Conservation (phyloP, 2,113 vertebrate genomes). For the Hypanus sabinus region DNA sequence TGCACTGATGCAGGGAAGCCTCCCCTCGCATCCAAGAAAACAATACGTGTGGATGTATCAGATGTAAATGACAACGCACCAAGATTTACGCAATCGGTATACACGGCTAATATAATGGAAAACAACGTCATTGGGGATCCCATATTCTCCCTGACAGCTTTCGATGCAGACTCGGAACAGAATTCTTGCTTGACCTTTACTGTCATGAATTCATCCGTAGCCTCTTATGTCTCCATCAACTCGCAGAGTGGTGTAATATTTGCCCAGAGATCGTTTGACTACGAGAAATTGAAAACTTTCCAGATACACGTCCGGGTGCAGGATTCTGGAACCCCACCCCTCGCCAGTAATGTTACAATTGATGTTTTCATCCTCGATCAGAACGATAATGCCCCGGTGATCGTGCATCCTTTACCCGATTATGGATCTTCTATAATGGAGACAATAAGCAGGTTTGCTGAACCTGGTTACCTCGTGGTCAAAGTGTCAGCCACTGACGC, state of each 20-base stretch:
- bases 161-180: constrained; percentile 36
- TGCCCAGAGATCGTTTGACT: constrained; percentile 48
- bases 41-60: background rate
- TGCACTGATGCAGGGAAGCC: constrained; percentile 35
- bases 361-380: constrained; percentile 35
- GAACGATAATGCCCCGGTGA: too few relatives aligned
- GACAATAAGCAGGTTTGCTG: background rate
- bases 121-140: constrained; percentile 54
- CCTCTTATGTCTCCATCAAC: constrained; percentile 46
- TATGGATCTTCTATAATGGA: too few relatives aligned
- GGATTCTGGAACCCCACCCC: constrained; percentile 45
- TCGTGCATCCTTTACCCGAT: too few relatives aligned
- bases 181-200: constrained; percentile 43
- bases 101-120: constrained; percentile 45
- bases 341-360: constrained; percentile 39
- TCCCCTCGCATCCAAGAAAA: constrained; percentile 29
- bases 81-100: constrained; percentile 37
- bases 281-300: constrained; percentile 47
- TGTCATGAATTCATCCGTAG: constrained; percentile 41
- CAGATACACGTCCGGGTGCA: constrained; percentile 42
- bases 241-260: constrained; percentile 47
- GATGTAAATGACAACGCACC: constrained; percentile 38
- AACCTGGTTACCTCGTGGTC: constrained; percentile 39
- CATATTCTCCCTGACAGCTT: constrained; percentile 44
- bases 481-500: constrained; percentile 52